These are phyloP conservation scores for Ptyas mucosa DNA, from an alignment of 2,113 vertebrate species.

Conservation along the genomic window DNA sequence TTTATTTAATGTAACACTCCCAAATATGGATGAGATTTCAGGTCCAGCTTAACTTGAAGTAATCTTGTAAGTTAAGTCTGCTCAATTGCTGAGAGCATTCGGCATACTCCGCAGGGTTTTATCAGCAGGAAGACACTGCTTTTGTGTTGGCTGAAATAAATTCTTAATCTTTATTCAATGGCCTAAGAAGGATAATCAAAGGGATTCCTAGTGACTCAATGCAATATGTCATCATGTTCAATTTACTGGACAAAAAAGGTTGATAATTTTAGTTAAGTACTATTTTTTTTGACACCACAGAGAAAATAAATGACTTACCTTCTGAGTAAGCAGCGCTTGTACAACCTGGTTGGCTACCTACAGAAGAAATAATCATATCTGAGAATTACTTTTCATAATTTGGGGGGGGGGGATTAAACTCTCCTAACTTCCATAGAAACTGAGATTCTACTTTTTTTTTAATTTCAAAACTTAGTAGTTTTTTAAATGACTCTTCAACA, in stretches of 20 bases:
- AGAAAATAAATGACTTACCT: constrained; percentile 71
- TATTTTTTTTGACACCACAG: background rate
- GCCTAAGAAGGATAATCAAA: background rate
- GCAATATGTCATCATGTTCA: background rate
- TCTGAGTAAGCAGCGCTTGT: constrained; percentile 91
- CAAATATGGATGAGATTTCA: background rate
- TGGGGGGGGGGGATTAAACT: background rate
- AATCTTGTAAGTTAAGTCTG: background rate
- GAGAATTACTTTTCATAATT: background rate
- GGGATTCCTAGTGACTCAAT: background rate
- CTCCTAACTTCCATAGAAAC: background rate
- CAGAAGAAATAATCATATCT: constrained; percentile 48
- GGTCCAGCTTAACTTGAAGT: background rate
- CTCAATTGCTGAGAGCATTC: background rate
- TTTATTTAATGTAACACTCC: background rate
- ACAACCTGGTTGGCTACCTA: constrained; percentile 95
- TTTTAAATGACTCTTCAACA: background rate
- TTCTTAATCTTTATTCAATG: background rate
- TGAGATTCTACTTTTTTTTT: background rate
- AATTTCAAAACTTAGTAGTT: background rate
- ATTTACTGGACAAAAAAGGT: background rate
- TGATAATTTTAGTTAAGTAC: background rate
- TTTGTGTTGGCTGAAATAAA: background rate
- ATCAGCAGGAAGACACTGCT: background rate
- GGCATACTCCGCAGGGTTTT: background rate